Conservation (phyloP, 2,113 vertebrate genomes). For the Gobio gobio region DNA sequence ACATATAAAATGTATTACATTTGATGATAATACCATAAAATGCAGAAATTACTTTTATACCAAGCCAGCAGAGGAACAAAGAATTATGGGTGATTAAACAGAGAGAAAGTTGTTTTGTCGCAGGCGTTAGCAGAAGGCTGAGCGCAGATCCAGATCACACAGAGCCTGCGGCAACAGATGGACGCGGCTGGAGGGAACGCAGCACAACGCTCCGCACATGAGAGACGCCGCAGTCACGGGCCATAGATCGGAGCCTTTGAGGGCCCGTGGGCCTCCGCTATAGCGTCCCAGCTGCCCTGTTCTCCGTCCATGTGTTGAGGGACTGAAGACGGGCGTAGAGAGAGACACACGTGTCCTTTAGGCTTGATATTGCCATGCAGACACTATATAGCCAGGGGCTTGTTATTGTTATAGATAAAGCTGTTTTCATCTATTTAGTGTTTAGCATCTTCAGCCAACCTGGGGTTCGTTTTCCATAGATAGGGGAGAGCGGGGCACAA, state of each 20-base stretch:
- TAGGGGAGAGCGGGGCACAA: too few species aligned
- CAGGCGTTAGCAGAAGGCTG: constrained; percentile 25
- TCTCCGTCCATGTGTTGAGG: neutral
- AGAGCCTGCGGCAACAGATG: constrained; percentile 13
- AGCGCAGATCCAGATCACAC: neutral
- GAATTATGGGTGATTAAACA: neutral
- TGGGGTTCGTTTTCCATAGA: too few species aligned
- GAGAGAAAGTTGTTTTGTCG: neutral
- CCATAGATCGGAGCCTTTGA: neutral
- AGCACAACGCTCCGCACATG: neutral
- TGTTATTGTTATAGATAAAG: neutral
- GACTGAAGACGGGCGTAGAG: neutral
- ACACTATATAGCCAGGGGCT: neutral
- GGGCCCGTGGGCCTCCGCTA: neutral
- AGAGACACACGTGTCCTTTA: neutral
- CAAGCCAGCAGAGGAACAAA: neutral
- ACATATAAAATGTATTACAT: neutral
- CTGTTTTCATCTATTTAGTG: neutral
- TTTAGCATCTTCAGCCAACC: neutral
- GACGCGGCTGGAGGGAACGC: neutral
- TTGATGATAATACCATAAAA: neutral
- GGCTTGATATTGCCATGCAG: neutral
- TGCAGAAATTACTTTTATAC: neutral
- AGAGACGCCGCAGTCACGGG: neutral
- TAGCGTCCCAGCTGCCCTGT: constrained; percentile 2